These are phyloP conservation scores for Drosophila hydei DNA, from an alignment of 1,140 invertebrate genomes.

Conservation along the genomic window DNA sequence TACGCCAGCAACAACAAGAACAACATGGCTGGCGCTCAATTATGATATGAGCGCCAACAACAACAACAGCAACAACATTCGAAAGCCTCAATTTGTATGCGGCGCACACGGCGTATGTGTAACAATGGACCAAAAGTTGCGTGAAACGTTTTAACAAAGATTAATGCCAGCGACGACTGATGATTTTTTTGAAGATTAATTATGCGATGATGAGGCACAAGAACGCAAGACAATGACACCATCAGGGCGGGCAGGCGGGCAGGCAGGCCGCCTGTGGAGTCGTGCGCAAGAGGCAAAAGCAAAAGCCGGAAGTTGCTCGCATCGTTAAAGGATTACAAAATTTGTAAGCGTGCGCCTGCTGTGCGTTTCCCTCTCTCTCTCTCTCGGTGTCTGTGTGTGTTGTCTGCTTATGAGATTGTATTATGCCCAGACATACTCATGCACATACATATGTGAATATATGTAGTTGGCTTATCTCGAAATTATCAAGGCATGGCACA, in stretches of 20 bases:
- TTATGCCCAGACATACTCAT: conserved; percentile 4
- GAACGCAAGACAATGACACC: conserved; percentile 68
- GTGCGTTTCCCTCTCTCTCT: conserved; percentile 5
- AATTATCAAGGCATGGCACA: conserved; percentile 46
- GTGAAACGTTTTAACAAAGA: conserved; percentile 83
- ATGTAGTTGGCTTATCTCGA: conserved; percentile 48
- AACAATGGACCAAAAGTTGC: conserved; percentile 82
- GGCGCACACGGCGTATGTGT: conserved; percentile 73
- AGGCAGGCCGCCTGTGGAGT: conserved; percentile 43
- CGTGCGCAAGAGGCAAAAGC: conserved; percentile 50
- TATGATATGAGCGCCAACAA: conserved; percentile 53
- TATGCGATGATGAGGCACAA: conserved; percentile 83
- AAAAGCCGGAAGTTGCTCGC: conserved; percentile 65
- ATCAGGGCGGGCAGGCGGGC: conserved; percentile 24
- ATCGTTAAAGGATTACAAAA: conserved; percentile 82
- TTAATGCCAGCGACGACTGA: conserved; percentile 82
- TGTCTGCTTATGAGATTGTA: conserved; percentile 7
- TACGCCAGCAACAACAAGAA: conserved; percentile 1
- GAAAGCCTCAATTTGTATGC: conserved; percentile 62
- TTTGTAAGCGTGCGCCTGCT: conserved; percentile 71
- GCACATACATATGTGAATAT: conserved; percentile 21
- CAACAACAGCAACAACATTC: conserved; percentile 16
- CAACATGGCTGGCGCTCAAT: conserved; percentile 45
- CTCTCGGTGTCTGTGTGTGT: conserved; percentile 8
- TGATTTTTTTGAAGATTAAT: conserved; percentile 83